phyloP scores from a whole-genome alignment of 2,113 vertebrate species.

The Ceyx cyanopectus region DNA sequence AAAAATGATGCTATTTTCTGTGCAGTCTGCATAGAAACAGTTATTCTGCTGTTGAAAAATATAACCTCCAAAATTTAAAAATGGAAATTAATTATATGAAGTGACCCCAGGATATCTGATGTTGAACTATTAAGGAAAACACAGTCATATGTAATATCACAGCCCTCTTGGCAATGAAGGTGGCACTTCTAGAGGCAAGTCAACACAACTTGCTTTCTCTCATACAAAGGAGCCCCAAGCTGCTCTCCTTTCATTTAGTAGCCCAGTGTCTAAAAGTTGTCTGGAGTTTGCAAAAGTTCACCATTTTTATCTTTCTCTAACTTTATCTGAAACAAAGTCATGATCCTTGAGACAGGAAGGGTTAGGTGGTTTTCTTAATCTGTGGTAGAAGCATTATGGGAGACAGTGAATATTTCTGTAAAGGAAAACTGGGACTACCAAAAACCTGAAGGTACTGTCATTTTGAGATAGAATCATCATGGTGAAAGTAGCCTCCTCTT shows the following conservation, averaged over 20 bases:
- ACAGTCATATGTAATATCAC: rapidly evolving
- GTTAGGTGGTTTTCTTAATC: not conserved
- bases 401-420: not conserved
- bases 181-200: not conserved
- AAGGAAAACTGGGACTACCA: not conserved
- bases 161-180: rapidly evolving
- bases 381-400: not conserved
- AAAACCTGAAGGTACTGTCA: not conserved
- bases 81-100: not conserved
- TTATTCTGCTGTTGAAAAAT: not conserved
- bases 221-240: not conserved
- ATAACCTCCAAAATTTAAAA: not conserved
- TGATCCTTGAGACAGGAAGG: not conserved
- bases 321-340: not conserved
- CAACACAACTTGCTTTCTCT: not conserved
- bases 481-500: not conserved
- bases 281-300: not conserved
- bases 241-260: not conserved
- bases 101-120: not conserved
- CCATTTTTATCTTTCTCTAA: not conserved
- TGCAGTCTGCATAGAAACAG: not conserved
- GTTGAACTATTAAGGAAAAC: not conserved
- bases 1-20: not conserved
- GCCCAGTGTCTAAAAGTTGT: not conserved
- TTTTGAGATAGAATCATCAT: not conserved